These are phyloP conservation scores for Megastigmus dorsalis DNA, from an alignment of 2,888 invertebrate species.

Conservation along the genomic window DNA sequence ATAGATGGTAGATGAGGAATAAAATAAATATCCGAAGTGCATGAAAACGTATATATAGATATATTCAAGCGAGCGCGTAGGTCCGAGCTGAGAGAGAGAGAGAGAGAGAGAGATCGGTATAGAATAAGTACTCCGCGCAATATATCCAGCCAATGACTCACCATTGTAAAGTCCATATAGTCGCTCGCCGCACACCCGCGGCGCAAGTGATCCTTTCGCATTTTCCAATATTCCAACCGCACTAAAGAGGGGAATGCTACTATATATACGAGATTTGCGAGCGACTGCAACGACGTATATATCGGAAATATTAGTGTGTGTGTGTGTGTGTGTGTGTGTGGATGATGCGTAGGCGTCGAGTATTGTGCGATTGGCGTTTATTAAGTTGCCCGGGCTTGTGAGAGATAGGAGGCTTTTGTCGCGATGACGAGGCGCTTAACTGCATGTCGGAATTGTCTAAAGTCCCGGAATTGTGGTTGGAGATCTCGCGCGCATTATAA, in stretches of 20 bases:
- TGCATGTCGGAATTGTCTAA: conserved; percentile 27
- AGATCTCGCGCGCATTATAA: background rate
- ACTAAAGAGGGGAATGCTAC: background rate
- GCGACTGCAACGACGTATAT: background rate
- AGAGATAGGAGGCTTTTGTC: conserved; percentile 14
- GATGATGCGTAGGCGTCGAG: conserved; percentile 26
- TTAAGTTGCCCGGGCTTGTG: conserved; percentile 42
- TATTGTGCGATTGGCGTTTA: conserved; percentile 46
- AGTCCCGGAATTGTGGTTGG: conserved; percentile 3
- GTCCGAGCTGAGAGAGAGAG: no score
- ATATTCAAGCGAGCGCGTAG: no score
- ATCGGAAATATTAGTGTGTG: conserved; percentile 26
- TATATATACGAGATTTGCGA: conserved; percentile 6
- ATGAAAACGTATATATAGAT: conserved; percentile 4
- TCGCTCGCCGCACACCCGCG: background rate
- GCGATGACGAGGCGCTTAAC: conserved; percentile 39
- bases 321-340: conserved; percentile 26
- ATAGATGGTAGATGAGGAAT: no score
- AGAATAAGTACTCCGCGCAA: no score
- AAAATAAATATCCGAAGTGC: conserved; percentile 14
- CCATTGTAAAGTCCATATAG: no score
- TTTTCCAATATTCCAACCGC: conserved; percentile 35
- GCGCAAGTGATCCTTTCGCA: conserved; percentile 14
- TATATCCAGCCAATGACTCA: no score
- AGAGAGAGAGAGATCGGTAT: no score